Evolutionary conservation across 2,113 vertebrate species (phyloP).

Genomic region (Gambusia affinis): DNA sequence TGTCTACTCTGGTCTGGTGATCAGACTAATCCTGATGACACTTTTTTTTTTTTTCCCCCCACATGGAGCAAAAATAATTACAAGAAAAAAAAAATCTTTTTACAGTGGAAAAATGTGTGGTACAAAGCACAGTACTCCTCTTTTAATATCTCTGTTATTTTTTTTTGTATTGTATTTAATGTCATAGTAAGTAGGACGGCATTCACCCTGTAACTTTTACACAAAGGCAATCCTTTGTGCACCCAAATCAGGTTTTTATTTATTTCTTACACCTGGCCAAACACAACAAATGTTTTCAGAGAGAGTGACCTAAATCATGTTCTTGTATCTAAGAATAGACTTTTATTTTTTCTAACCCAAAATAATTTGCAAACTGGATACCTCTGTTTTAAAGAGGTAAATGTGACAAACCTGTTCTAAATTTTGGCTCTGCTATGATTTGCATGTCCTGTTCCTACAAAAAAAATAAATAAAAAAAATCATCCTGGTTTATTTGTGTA

Average conservation of each 20-base stretch:
- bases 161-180: background rate
- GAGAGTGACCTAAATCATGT: background rate
- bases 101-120: background rate
- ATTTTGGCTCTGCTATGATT: background rate
- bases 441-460: background rate
- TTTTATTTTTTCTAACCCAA: background rate
- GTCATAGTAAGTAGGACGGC: background rate
- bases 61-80: background rate
- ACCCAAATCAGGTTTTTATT: background rate
- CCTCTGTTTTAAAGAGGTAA: background rate
- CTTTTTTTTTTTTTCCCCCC: too few species aligned
- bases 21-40: constrained; percentile 45
- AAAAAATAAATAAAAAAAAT: too few species aligned
- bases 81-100: background rate
- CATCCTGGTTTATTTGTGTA: too few species aligned
- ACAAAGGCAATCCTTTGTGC: background rate
- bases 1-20: background rate
- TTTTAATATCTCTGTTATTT: too few species aligned
- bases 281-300: background rate
- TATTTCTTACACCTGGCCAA: background rate
- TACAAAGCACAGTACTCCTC: background rate
- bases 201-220: background rate
- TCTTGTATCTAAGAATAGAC: background rate
- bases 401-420: background rate
- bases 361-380: background rate